Evolutionary conservation across 2,888 invertebrate genomes (phyloP).

Genomic region (Leucozona laternaria): DNA sequence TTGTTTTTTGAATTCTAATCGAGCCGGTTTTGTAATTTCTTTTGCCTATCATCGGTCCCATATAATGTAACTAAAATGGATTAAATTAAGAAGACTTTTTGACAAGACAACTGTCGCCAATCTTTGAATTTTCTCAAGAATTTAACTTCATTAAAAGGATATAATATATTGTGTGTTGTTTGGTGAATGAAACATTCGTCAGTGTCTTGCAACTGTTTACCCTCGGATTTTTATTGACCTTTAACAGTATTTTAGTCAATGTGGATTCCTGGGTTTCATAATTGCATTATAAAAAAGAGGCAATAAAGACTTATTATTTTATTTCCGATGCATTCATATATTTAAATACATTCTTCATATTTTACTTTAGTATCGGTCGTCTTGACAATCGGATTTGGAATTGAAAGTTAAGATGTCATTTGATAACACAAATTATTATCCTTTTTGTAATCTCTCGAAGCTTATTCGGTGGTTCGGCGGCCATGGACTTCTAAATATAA

Average conservation of each 20-base stretch:
- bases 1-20: constrained; percentile 36
- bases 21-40: not conserved
- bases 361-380: no score
- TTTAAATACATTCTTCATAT: no score
- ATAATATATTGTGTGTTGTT: not conserved
- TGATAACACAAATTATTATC: no score
- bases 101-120: not conserved
- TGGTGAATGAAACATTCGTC: not conserved
- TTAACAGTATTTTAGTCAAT: not conserved
- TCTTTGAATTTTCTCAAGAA: not conserved
- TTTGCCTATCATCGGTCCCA: not conserved
- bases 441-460: no score
- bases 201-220: not conserved
- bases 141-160: not conserved
- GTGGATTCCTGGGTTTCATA: not conserved
- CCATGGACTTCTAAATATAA: no score
- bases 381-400: no score
- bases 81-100: constrained; percentile 2
- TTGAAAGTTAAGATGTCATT: no score
- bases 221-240: not conserved
- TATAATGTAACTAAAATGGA: not conserved
- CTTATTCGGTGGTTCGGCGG: no score
- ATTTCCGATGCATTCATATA: not conserved
- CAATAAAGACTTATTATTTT: not conserved
- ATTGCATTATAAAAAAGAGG: not conserved